Percentiles rank a stretch among this genome's conserved stretches.
phyloP scores from a whole-genome alignment of 2,888 invertebrate species.

The Trimorus sp. region DNA sequence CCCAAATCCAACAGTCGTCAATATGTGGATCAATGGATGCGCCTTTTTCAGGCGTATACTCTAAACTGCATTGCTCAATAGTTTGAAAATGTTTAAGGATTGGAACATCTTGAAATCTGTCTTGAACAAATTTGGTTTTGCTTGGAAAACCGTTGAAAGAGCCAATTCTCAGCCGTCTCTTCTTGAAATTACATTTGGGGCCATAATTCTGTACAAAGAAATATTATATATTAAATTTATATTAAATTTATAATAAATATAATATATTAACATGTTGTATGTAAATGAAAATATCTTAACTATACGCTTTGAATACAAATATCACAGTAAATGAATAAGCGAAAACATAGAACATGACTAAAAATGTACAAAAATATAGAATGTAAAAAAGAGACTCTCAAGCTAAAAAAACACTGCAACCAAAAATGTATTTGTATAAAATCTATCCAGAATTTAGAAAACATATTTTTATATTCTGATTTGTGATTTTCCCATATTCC shows the following conservation, averaged over 20 bases:
- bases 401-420: too few species aligned
- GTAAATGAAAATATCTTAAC: too few species aligned
- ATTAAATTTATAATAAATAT: too few species aligned
- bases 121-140: constrained; percentile 90
- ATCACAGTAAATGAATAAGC: neutral
- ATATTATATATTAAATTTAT: constrained; percentile 57
- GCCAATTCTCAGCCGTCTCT: constrained; percentile 89
- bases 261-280: neutral
- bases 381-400: too few species aligned
- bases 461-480: too few species aligned
- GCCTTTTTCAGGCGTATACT: constrained; percentile 93
- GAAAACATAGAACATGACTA: too few species aligned
- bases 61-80: constrained; percentile 97
- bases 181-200: constrained; percentile 99
- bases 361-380: too few species aligned
- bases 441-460: too few species aligned
- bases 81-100: constrained; percentile 88
- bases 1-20: constrained; percentile 99
- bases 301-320: neutral
- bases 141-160: constrained; percentile 94
- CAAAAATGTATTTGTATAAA: too few species aligned
- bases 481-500: too few species aligned
- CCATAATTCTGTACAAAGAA: constrained; percentile 90
- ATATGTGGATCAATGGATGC: constrained; percentile 99
- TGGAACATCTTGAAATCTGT: constrained; percentile 85